Conservation (phyloP, 2,888 invertebrate genomes). For the Lingula anatina region DNA sequence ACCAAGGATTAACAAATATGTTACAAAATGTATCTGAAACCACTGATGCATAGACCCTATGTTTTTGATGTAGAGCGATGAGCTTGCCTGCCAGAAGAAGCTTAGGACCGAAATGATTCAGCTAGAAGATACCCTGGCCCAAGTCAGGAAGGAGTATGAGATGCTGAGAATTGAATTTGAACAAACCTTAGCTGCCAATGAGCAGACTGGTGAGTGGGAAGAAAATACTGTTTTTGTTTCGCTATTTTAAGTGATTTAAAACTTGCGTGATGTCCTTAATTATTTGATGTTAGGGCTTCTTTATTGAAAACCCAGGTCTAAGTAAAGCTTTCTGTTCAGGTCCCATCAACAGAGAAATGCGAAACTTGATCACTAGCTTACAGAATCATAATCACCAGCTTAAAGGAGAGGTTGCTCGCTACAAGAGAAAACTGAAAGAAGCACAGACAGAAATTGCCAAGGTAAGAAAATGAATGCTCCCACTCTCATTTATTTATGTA, state of each 20-base stretch:
- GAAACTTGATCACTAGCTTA: conserved; percentile 90
- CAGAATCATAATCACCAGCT: conserved; percentile 96
- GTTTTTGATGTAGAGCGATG: conserved; percentile 71
- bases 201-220: conserved; percentile 73
- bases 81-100: conserved; percentile 88
- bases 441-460: conserved; percentile 48
- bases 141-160: conserved; percentile 89
- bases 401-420: conserved; percentile 89
- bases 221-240: too few species aligned
- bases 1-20: too few species aligned
- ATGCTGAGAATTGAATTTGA: conserved; percentile 96
- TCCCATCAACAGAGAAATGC: conserved; percentile 95
- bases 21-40: too few species aligned
- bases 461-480: too few species aligned
- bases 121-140: conserved; percentile 89
- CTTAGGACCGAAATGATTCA: conserved; percentile 94
- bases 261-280: too few species aligned
- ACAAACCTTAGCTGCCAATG: conserved; percentile 94
- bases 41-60: too few species aligned
- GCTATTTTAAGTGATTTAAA: too few species aligned
- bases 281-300: too few species aligned
- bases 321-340: too few species aligned
- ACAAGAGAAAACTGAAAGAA: conserved; percentile 62
- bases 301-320: too few species aligned
- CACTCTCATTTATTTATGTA: too few species aligned